Conservation (phyloP, 2,797 vertebrate genomes). For the Pachyuromys duprasi region DNA sequence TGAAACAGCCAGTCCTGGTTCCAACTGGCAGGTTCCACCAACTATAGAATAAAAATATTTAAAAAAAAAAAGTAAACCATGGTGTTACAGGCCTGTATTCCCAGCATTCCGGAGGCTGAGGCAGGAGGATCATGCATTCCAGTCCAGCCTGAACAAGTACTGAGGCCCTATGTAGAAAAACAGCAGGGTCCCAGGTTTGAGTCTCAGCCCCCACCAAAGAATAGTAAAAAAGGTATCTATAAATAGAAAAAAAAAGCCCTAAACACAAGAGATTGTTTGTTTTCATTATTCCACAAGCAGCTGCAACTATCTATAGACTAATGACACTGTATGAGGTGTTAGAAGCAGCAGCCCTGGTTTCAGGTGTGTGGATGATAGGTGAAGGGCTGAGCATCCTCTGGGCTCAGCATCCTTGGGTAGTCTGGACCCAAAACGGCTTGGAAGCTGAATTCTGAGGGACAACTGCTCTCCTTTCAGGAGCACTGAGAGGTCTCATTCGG, state of each 20-base stretch:
- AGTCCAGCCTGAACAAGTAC: neutral
- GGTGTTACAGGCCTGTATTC: neutral
- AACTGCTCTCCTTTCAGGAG: neutral
- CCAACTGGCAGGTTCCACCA: neutral
- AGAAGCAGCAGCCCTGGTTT: neutral
- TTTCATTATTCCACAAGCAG: neutral
- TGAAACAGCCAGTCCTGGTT: neutral
- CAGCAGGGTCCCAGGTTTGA: neutral
- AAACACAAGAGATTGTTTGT: neutral
- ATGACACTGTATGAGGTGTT: neutral
- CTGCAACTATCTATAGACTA: neutral
- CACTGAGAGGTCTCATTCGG: accelerated
- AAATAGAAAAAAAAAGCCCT: neutral
- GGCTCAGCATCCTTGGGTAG: neutral
- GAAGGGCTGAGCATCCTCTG: neutral
- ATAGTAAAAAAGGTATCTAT: neutral
- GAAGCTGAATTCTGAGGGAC: neutral
- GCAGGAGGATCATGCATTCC: neutral
- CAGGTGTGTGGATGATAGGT: neutral
- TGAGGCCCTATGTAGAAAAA: neutral
- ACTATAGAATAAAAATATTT: neutral
- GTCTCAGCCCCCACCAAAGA: neutral
- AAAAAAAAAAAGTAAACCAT: neutral
- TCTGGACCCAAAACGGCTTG: neutral
- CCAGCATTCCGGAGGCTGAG: neutral